Percentiles rank a stretch among this genome's conserved stretches.
Conservation (phyloP, 1,140 invertebrate species). For the Zaprionus lachaisei region DNA sequence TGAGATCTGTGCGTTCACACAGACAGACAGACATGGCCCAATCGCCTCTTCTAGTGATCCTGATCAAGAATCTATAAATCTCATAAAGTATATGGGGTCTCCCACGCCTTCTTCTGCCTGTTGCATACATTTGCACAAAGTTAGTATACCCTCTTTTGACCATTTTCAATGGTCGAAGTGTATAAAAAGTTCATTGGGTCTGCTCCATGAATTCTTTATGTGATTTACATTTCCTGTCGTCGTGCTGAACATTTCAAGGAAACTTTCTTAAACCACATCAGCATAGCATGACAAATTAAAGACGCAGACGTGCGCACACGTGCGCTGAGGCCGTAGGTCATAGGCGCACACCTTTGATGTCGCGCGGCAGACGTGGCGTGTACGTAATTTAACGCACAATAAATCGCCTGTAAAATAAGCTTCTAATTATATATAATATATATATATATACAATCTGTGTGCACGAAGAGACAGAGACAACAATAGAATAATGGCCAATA, state of each 20-base stretch:
- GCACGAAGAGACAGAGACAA: neutral
- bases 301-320: neutral
- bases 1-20: no score
- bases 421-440: conserved; percentile 3
- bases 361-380: neutral
- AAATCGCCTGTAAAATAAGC: neutral
- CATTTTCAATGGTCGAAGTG: no score
- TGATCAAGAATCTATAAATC: no score
- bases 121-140: no score
- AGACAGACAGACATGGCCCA: no score
- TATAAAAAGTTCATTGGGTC: neutral
- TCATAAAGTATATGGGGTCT: no score
- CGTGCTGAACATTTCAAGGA: neutral
- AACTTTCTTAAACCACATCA: neutral
- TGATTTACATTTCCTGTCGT: neutral
- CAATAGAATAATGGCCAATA: neutral
- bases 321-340: neutral
- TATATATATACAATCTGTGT: neutral
- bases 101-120: no score
- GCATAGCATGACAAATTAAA: neutral
- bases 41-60: no score
- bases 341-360: neutral
- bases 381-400: neutral
- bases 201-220: neutral
- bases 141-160: no score